These are phyloP conservation scores for Tinea pellionella DNA, from an alignment of 2,888 invertebrate genomes.

Conservation along the genomic window DNA sequence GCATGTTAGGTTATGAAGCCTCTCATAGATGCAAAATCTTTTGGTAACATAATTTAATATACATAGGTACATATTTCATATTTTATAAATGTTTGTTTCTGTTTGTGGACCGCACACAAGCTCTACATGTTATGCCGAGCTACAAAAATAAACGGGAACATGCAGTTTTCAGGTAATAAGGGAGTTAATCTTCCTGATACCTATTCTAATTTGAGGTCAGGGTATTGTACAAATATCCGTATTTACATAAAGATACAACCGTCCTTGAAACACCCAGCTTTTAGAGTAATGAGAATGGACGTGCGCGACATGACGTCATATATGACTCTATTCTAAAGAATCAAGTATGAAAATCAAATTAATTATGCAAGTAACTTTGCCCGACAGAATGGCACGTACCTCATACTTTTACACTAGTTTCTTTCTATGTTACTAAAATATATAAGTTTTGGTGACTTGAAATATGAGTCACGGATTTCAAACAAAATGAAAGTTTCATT, in stretches of 20 bases:
- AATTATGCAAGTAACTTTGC: neutral
- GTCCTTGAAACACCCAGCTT: slow-evolving; percentile 2
- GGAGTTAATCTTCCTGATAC: no score
- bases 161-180: no score
- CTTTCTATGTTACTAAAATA: neutral
- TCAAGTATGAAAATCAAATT: neutral
- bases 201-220: slow-evolving; percentile 9
- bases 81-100: no score
- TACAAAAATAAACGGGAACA: no score
- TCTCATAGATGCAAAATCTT: no score
- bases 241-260: slow-evolving; percentile 19
- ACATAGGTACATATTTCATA: no score
- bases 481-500: neutral
- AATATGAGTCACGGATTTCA: neutral
- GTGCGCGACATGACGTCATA: neutral
- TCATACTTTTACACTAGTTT: neutral
- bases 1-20: no score
- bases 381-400: neutral
- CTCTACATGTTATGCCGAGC: no score
- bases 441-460: no score
- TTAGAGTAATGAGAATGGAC: slow-evolving; percentile 6
- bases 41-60: no score
- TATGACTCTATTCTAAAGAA: neutral
- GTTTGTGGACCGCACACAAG: no score
- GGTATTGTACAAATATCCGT: slow-evolving; percentile 17